Conservation (phyloP, 2,888 invertebrate species). For the Unio pictorum region DNA sequence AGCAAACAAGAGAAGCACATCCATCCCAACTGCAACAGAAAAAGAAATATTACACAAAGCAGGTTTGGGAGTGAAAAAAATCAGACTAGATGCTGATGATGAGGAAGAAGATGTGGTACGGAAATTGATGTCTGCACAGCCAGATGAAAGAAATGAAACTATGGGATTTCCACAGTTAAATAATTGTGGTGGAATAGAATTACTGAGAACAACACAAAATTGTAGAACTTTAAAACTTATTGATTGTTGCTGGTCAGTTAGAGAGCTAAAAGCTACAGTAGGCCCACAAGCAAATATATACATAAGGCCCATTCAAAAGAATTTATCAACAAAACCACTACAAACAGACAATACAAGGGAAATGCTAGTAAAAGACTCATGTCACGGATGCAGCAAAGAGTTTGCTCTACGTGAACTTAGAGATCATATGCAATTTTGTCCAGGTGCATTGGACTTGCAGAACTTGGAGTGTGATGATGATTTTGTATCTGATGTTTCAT, state of each 20-base stretch:
- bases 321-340: not conserved
- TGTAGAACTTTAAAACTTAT: not conserved
- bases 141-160: not conserved
- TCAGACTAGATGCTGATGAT: not conserved
- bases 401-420: no score
- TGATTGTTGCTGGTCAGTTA: not conserved
- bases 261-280: slow-evolving; percentile 3
- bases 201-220: not conserved
- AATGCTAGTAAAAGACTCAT: no score
- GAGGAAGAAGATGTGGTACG: slow-evolving; percentile 2
- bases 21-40: slow-evolving; percentile 5
- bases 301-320: slow-evolving; percentile 1
- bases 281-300: not conserved
- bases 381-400: no score
- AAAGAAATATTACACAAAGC: slow-evolving; percentile 2
- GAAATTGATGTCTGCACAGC: slow-evolving; percentile 2
- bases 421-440: no score
- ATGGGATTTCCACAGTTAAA: slow-evolving; percentile 1
- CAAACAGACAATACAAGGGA: not conserved
- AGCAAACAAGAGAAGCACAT: not conserved
- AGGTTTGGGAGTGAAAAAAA: slow-evolving; percentile 6
- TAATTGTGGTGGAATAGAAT: not conserved
- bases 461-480: no score
- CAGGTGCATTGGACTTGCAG: no score
- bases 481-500: no score